These are phyloP conservation scores for Ruditapes philippinarum DNA, from an alignment of 1,140 invertebrate species.

Conservation along the genomic window DNA sequence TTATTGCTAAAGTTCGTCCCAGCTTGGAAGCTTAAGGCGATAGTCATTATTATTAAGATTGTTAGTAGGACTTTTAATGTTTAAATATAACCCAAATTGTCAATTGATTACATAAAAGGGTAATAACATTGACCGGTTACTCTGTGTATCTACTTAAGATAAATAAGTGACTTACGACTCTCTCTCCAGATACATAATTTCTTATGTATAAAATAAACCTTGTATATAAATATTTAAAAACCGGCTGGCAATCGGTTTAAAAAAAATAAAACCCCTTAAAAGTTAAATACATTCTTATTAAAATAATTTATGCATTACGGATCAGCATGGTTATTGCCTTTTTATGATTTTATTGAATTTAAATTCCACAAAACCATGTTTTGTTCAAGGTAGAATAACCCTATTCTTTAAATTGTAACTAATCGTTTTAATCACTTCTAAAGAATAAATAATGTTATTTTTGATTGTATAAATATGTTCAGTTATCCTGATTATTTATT, in stretches of 20 bases:
- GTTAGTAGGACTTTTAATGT: constrained; percentile 16
- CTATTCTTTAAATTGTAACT: constrained; percentile 17
- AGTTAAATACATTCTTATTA: constrained; percentile 33
- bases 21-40: constrained; percentile 14
- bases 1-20: constrained; percentile 36
- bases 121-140: neutral
- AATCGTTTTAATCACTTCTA: constrained; percentile 54
- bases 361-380: constrained; percentile 55
- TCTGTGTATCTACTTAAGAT: neutral
- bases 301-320: constrained; percentile 41
- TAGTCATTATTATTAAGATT: constrained; percentile 44
- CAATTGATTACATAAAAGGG: constrained; percentile 34
- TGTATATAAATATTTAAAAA: neutral
- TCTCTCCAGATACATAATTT: too few relatives aligned
- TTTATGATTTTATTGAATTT: constrained; percentile 46
- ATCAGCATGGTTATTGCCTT: constrained; percentile 17
- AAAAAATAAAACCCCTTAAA: constrained; percentile 14
- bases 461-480: constrained; percentile 52
- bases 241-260: neutral
- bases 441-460: constrained; percentile 62
- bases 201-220: too few relatives aligned
- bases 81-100: constrained; percentile 36
- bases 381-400: constrained; percentile 43
- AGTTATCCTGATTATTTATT: constrained; percentile 47
- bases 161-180: too few relatives aligned